Evolutionary conservation across 2,797 vertebrate species (phyloP).

Genomic region (Sparidentex hasta): DNA sequence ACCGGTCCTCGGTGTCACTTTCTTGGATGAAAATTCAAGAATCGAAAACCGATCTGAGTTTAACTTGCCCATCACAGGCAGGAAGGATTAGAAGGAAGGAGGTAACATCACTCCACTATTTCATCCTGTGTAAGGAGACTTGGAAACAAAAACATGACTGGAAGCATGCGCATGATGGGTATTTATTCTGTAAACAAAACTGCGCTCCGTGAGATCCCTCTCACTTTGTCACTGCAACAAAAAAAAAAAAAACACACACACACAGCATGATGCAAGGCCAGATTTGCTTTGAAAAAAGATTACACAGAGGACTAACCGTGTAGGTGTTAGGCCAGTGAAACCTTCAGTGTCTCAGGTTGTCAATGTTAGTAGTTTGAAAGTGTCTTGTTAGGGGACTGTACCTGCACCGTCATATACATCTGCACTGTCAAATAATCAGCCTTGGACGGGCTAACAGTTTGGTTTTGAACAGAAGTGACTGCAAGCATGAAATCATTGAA

Average conservation of each 20-base stretch:
- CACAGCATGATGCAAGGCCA: not conserved
- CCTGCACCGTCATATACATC: not conserved
- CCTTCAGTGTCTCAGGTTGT: not conserved
- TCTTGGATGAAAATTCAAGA: conserved; percentile 10
- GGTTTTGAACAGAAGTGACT: not conserved
- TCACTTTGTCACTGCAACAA: not conserved
- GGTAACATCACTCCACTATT: conserved; percentile 17
- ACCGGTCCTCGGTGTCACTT: conserved; percentile 20
- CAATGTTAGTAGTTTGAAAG: not conserved
- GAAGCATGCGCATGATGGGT: conserved; percentile 42
- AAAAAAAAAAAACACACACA: no score
- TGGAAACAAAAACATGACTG: conserved; percentile 40
- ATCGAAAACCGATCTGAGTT: conserved; percentile 16
- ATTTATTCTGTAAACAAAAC: conserved; percentile 49
- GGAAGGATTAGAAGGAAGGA: conserved; percentile 21
- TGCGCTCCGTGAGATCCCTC: conserved; percentile 8
- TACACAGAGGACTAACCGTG: not conserved
- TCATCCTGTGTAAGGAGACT: conserved; percentile 24
- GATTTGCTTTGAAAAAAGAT: conserved; percentile 6
- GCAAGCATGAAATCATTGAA: not conserved
- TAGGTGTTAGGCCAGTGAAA: not conserved
- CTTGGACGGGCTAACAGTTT: not conserved
- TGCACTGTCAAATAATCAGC: conserved; percentile 10
- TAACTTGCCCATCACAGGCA: conserved; percentile 21
- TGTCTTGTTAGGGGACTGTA: not conserved